Evolutionary conservation across 30 jellyfish, hydroid and myxozoan species (phyloP), one percentile per base, ranked within the genome.

Genomic region (Turritopsis dohrnii): DNA sequence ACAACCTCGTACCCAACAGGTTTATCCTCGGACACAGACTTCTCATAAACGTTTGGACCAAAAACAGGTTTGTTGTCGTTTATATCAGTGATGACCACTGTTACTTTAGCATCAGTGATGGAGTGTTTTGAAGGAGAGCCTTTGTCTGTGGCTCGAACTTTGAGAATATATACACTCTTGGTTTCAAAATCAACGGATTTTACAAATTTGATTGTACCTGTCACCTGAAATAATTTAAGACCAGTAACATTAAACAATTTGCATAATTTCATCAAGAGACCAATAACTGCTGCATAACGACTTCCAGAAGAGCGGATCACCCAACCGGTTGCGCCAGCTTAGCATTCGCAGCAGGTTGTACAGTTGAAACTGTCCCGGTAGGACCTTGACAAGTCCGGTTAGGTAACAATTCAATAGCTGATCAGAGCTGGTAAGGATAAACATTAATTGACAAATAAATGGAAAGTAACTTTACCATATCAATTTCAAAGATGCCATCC

Each of bases 21-120:
- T 69, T 69, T 16, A 19, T 21, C 19, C 19, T 69, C 77, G 9
- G 77, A 69, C 30, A 69, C 77, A 69, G 77, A 69, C 77, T 69
- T 69, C 30, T 69, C 77, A 19, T 69, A 69, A 23, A 69, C 30
- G 0, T n/a, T 69, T 19, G 77, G 77, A 69, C 30, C 30, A 69
- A 69, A 69, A 9, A 69, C 22, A 17, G 77, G 77, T 9, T 23
- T 0, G 77, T 69, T 69, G 30, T 69, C 77, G 0, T 69, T 69
- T 27, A n/a, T 21, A 19, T 69, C 77, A 23, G 77, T 69, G 22
- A 69, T 69, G 28, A 21, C 19, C 9, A 69, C 30, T 7, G 9
- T 69, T 0, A 69, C 77, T 7, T n/a, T 69, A 0, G 77, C 77
- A 1, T 69, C 77, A n/a, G 77, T 23, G 77, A n/a, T 69, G 28